Base-by-base conservation (phyloP, 2,113 vertebrate genomes). In the Hyperopisus bebe region DNA sequence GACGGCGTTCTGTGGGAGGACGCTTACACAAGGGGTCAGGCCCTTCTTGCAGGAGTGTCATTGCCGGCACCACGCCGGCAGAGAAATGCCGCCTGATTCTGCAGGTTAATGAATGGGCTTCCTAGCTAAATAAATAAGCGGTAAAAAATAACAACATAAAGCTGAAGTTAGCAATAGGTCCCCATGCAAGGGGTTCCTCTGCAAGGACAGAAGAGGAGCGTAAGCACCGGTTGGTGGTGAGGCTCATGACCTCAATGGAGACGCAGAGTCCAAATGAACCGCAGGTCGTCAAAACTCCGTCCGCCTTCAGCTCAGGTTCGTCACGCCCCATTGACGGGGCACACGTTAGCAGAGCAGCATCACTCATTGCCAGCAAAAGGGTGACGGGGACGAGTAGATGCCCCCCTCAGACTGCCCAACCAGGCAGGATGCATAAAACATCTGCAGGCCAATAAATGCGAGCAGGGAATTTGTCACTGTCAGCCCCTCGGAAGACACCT, bases 401-500 rank as follows among this genome's bases (percentile, higher is more conserved):
- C 91, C 93, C 94, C 95, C 94, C 93, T 94, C 95, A 94, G 93
- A 92, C 91, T 90, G 94, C 92, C 93, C 94, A 93, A 95, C 95
- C 95, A 94, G 93, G 91, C 92, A 90, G 92, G 93, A 96, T 96
- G 94, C 95, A 95, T 96, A 96, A 96, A 95, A 95, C 95, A 96
- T 96, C 95, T 95, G 94, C 94, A 91, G 91, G 94, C 92, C 94
- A 94, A 92, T 94, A 94, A 95, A 94, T 92, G 92, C 92, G 93
- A 93, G 93, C 91, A 93, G 96, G 94, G 95, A 95, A 96, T 96
- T 96, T 94, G 96, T 96, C 96, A 96, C 94, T 96, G 95, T 96
- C 95, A 95, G 95, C 95, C 95, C 95, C 96, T 95, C 94, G 95
- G 95, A 96, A 96, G 94, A 95, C 91, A 95, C 94, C 93, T 93